These are phyloP conservation scores for Tragelaphus oryx DNA, from an alignment of 2,797 vertebrate genomes.

Conservation along the genomic window DNA sequence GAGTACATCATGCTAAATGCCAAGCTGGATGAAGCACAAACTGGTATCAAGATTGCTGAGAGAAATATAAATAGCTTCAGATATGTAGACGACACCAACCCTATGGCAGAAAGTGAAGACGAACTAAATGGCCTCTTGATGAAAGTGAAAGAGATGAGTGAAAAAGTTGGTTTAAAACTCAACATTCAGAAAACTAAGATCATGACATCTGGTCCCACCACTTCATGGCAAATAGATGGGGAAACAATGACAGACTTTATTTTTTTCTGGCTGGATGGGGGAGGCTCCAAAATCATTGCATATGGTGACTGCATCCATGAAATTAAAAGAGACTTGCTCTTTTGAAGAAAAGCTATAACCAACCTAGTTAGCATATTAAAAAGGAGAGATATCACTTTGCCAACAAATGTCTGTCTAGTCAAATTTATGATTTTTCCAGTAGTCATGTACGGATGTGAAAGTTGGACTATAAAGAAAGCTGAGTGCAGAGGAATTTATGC, in stretches of 20 bases:
- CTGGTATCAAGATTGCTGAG: not conserved
- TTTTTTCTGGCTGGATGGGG: too few species aligned
- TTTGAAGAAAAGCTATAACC: not conserved
- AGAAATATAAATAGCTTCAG: not conserved
- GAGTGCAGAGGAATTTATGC: not conserved
- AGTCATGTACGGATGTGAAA: not conserved
- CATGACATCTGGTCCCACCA: not conserved
- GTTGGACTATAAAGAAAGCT: not conserved
- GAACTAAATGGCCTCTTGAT: not conserved
- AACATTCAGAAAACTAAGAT: not conserved
- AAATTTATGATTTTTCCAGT: not conserved
- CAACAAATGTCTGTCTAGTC: not conserved
- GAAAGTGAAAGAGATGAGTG: not conserved
- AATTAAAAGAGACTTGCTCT: not conserved
- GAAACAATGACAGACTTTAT: not conserved
- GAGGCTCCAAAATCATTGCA: not conserved
- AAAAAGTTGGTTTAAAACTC: not conserved
- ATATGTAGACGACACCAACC: not conserved
- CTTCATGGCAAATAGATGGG: not conserved
- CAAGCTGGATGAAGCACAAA: not conserved
- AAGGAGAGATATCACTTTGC: not conserved
- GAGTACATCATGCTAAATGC: not conserved
- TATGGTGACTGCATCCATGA: not conserved
- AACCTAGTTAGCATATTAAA: not conserved
- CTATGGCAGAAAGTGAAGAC: rapidly evolving